Evolutionary conservation across 2,888 invertebrate species (phyloP), one percentile per base, ranked within the genome.

Genomic region (Microctonus aethiopoides): DNA sequence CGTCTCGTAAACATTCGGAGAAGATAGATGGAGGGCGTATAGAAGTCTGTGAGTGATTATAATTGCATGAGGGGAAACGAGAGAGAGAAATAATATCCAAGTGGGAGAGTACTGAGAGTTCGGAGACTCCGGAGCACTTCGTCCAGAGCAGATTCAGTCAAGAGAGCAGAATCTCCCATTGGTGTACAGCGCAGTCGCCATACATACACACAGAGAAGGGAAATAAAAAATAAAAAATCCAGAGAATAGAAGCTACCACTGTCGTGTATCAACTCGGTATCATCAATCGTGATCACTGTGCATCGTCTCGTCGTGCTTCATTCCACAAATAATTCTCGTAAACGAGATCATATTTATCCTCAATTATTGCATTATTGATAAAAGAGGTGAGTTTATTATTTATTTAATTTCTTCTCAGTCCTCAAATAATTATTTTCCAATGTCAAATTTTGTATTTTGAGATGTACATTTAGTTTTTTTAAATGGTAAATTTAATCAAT

Each of bases 191-290:
- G 62, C 69, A 69, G 64, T 60, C 69, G 69, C 64, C 57, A 29
- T 68, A 56, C 56, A 46, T 51, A 29, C 36, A 24, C 29, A 13
- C 16, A 57, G 39, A 22, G 13, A 39, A 52, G 69, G 72, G 70
- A 70, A 70, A 71, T 73, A 51, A 72, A 71, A 71, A 60, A 71
- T 71, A 72, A 70, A 57, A 59, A 63, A 70, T 51, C 16, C 7
- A 46, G 16, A 16, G n/a, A 65, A 71, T 57, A 66, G 69, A 70
- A 70, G 60, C 71, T 67, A 51, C 60, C 46, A 56, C 76, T 74
- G 73, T 71, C 69, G 70, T 72, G 75, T 75, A 75, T 76, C 76
- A 75, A 74, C 72, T 75, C 74, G 72, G 72, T 72, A 75, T 64
- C 70, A 56, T 67, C 70, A 62, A 61, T 61, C 70, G 67, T 68